Evolutionary conservation across 1,140 invertebrate species (phyloP).

Genomic region (Oryzaephilus surinamensis): DNA sequence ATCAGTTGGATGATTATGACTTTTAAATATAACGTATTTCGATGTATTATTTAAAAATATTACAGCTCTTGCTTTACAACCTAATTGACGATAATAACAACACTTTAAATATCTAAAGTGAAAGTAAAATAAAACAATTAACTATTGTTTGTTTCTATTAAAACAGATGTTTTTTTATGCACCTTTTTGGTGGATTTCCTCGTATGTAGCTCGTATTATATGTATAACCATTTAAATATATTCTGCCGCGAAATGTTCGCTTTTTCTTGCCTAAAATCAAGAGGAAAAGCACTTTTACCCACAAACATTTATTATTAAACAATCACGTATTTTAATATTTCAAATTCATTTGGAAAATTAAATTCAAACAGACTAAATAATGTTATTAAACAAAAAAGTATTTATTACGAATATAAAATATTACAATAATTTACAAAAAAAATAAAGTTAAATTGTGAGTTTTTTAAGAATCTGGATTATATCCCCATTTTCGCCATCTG

Average conservation of each 20-base stretch:
- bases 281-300: too few relatives aligned
- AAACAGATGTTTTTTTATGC: too few relatives aligned
- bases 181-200: too few relatives aligned
- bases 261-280: too few relatives aligned
- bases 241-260: too few relatives aligned
- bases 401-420: not conserved
- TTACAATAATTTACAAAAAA: not conserved
- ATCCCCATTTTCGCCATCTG: constrained; percentile 21
- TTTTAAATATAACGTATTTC: constrained; percentile 1
- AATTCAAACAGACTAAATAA: not conserved
- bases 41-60: not conserved
- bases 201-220: too few relatives aligned
- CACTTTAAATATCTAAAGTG: constrained; percentile 9
- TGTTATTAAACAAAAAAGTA: not conserved
- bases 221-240: too few relatives aligned
- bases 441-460: too few relatives aligned
- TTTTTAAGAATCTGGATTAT: constrained; percentile 14
- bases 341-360: not conserved
- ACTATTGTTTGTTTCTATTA: too few relatives aligned
- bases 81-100: constrained; percentile 1
- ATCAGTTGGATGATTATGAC: constrained; percentile 15
- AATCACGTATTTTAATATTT: too few relatives aligned
- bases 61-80: constrained; percentile 3
- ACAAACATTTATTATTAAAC: too few relatives aligned
- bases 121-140: not conserved